Base-by-base conservation (phyloP, 1,140 invertebrate species). In the Tribolium madens region DNA sequence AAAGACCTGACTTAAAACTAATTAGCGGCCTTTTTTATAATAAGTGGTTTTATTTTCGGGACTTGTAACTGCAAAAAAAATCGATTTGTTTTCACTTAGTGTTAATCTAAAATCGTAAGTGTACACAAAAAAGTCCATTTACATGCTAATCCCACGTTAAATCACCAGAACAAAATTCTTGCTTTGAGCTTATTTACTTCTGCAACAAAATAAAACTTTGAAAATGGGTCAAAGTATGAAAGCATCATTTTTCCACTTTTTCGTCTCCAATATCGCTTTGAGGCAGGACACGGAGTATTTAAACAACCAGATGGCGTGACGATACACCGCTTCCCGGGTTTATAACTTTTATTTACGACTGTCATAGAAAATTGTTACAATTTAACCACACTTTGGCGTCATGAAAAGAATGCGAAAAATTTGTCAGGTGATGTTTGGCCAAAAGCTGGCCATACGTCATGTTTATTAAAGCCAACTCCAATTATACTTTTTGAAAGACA, bases 1-100 rank as follows among this genome's bases (percentile, higher is more conserved):
- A 64, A 64, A 64, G 26, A 64, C 57, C 26, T 64, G 21, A 14
- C 57, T 64, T 64, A 64, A 60, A 26, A 64, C 57, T 64, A 64
- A 64, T 64, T 26, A 14, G 57, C 5, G 10, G 4, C n/a, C n/a
- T n/a, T n/a, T n/a, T n/a, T n/a, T n/a, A n/a, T n/a, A 26, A 26
- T 26, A 26, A 26, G 21, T 4, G 21, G 3, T 5, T 5, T 4
- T 26, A 26, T 26, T 26, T 21, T 26, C 21, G 3, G 21, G 3
- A 26, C 3, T 26, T 26, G 21, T 26, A 26, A 26, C 21, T 26
- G 21, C n/a, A 26, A 5, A 26, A 5, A 26, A 26, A 26, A 26
- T 26, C 21, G 21, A 26, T 26, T 26, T 26, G n/a, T 64, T 64
- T 64, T 64, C 57, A 33, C 26, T 3, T 3, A 5, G 13, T 18